Conservation (phyloP, 2,888 invertebrate species). For the Anthrax anthrax region DNA sequence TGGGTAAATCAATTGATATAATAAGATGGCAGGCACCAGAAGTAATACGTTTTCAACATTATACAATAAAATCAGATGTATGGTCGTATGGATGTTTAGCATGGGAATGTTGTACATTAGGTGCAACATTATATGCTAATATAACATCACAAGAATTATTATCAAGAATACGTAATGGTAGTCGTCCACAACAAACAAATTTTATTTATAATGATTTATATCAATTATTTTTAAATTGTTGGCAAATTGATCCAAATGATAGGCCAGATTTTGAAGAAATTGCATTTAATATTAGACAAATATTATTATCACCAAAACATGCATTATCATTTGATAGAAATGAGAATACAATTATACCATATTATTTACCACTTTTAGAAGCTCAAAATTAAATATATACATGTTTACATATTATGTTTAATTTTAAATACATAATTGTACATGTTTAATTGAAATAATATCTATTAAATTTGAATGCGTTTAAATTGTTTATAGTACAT, state of each 20-base stretch:
- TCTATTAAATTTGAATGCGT: too few species aligned
- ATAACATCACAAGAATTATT: conserved; percentile 51
- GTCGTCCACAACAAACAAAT: conserved; percentile 56
- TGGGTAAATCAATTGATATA: conserved; percentile 55
- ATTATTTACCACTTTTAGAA: conserved; percentile 32
- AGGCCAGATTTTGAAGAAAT: conserved; percentile 56
- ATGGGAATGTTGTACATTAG: conserved; percentile 71
- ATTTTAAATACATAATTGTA: too few species aligned
- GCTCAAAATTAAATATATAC: conserved; percentile 17
- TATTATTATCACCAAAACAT: conserved; percentile 31
- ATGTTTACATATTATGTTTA: neutral
- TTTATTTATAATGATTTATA: conserved; percentile 66
- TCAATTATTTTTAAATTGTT: conserved; percentile 69
- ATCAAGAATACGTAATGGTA: conserved; percentile 51
- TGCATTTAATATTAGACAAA: conserved; percentile 32
- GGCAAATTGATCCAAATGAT: conserved; percentile 71
- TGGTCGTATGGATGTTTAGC: conserved; percentile 73
- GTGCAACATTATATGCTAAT: conserved; percentile 63
- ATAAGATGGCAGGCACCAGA: conserved; percentile 70
- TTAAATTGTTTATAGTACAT: too few species aligned
- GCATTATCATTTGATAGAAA: conserved; percentile 27
- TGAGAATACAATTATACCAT: conserved; percentile 23
- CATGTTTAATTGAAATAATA: too few species aligned
- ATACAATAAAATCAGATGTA: conserved; percentile 58
- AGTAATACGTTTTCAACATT: conserved; percentile 52